Evolutionary conservation across 2,888 invertebrate genomes (phyloP).

Genomic region (Callinectes sapidus): DNA sequence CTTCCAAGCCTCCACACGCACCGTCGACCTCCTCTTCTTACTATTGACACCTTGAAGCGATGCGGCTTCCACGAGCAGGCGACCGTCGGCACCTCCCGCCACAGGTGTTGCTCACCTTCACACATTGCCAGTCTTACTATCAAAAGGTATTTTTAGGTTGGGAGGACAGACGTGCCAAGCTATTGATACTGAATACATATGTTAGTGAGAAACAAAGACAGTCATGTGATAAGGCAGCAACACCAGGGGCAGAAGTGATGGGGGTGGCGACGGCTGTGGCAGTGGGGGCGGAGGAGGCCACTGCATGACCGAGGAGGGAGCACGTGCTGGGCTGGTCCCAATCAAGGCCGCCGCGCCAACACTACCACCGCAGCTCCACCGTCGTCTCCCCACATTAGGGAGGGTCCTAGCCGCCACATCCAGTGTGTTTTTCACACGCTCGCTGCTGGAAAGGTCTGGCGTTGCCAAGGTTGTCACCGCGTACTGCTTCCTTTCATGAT

Average conservation of each 20-base stretch:
- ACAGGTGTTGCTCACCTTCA: constrained; percentile 37
- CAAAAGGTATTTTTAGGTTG: background rate
- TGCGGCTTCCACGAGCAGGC: background rate
- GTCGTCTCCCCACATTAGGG: background rate
- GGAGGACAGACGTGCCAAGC: background rate
- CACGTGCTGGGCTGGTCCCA: constrained; percentile 34
- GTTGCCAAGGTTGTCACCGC: background rate
- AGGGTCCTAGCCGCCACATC: background rate
- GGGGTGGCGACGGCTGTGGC: background rate
- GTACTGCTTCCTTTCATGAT: background rate
- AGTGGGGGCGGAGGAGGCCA: background rate
- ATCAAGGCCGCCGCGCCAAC: constrained; percentile 24
- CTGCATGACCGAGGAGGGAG: constrained; percentile 28
- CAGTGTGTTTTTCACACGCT: background rate
- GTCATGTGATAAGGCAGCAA: background rate
- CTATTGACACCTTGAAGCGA: constrained; percentile 21
- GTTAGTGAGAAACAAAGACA: background rate
- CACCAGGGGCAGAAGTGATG: background rate
- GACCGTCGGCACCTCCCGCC: constrained; percentile 30
- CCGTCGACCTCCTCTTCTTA: background rate
- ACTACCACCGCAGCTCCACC: constrained; percentile 16
- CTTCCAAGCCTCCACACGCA: background rate
- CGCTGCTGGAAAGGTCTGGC: background rate
- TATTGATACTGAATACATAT: background rate
- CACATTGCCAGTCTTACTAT: constrained; percentile 14